Conservation (phyloP, 2,797 vertebrate genomes). For the Lepus oiostolus region DNA sequence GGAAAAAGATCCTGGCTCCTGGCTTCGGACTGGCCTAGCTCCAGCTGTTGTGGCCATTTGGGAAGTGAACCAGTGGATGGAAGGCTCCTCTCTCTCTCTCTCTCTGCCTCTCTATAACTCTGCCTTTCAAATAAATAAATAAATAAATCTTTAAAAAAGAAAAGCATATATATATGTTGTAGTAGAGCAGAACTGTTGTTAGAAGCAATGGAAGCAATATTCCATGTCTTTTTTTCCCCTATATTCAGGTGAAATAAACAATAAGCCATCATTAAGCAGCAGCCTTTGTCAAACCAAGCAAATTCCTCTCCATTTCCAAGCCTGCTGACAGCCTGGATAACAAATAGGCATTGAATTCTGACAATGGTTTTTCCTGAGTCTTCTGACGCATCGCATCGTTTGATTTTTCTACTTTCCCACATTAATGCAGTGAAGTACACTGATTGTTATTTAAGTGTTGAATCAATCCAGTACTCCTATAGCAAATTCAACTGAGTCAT, state of each 20-base stretch:
- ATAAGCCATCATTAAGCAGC: not conserved
- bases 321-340: not conserved
- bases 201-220: not conserved
- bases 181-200: not conserved
- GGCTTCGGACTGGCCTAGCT: too few species aligned
- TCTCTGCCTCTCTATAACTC: too few species aligned
- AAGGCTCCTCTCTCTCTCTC: too few species aligned
- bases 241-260: not conserved
- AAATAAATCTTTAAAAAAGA: not conserved
- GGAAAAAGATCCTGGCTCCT: too few species aligned
- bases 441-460: not conserved
- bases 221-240: not conserved
- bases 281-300: not conserved
- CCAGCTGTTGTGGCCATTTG: too few species aligned
- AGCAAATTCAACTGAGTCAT: not conserved
- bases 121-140: too few species aligned
- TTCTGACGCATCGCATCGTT: not conserved
- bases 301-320: slow-evolving; percentile 16
- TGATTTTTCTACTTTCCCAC: slow-evolving; percentile 11
- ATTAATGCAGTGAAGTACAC: not conserved
- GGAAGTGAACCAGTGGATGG: too few species aligned
- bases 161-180: not conserved
- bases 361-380: not conserved
- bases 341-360: not conserved
- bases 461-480: not conserved